Base-by-base conservation (phyloP, 2,888 invertebrate genomes). In the Gisinianus flammeolus region DNA sequence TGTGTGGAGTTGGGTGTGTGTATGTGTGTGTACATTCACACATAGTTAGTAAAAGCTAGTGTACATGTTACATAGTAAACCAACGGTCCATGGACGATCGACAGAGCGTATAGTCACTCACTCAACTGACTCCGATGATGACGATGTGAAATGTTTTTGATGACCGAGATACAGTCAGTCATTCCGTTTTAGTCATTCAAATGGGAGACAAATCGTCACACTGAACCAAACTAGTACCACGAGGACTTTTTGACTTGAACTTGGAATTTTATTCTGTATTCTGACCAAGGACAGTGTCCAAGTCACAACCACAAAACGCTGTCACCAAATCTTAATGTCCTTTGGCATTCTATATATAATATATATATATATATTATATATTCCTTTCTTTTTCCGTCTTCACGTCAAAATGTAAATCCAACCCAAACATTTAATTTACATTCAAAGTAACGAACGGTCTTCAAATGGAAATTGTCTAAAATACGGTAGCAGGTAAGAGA, bases 71-170 rank as follows among this genome's bases (percentile, higher is more conserved):
- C 76, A 76, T 68, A 58, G 76, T 69, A 56, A 58, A 56, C 56
- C 81, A 81, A 80, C 81, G 80, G 79, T 81, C 81, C 82, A 82
- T 82, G 82, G 81, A 81, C 80, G 81, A 79, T 80, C 81, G 82
- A 82, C 82, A 81, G 82, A 82, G 82, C 82, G 81, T 81, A 79
- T 78, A 81, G 78, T 78, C 73, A 68, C 62, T 73, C 62, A 76
- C 69, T 76, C 58, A 76, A 68, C 56, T 68, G 22, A 76, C 67
- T 76, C 52, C n/a, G 28, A 76, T 68, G 76, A 76, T 73, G 73
- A 73, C 73, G 73, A 73, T 76, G 76, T 76, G 68, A 68, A 76
- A 76, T 76, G 58, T 54, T 67, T 75, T 68, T 76, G 68, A 76
- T 76, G 76, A 76, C 76, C 76, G 76, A 76, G 76, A 76, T 67